phyloP scores from a whole-genome alignment of 2,888 invertebrate species.

The Apantesis nais region DNA sequence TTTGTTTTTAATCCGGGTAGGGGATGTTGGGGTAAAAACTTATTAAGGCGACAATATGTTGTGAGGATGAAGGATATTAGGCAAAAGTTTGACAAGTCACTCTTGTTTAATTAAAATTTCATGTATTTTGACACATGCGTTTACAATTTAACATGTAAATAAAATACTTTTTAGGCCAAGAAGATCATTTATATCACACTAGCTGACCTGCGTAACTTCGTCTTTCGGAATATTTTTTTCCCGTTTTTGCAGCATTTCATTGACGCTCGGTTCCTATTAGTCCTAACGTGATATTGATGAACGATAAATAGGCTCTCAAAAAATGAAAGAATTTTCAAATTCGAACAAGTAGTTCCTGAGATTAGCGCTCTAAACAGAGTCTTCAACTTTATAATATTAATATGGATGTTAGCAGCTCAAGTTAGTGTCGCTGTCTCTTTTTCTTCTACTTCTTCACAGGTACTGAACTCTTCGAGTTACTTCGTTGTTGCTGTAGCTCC shows the following conservation, averaged over 20 bases:
- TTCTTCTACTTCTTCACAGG: not conserved
- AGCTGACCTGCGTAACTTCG: too few species aligned
- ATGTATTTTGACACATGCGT: not conserved
- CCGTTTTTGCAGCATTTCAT: too few species aligned
- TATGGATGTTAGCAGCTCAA: too few species aligned
- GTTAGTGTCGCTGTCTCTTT: too few species aligned
- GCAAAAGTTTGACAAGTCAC: constrained; percentile 18
- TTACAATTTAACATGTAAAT: not conserved
- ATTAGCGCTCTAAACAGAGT: too few species aligned
- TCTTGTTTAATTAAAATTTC: constrained; percentile 18
- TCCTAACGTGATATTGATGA: too few species aligned
- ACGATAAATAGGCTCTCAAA: too few species aligned
- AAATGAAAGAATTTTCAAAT: too few species aligned
- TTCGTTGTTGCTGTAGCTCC: not conserved
- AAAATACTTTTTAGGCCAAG: not conserved
- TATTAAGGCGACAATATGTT: constrained; percentile 19
- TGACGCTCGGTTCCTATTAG: too few species aligned
- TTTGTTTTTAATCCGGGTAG: constrained; percentile 15
- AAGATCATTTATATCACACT: not conserved
- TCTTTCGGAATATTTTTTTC: too few species aligned
- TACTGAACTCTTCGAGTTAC: not conserved
- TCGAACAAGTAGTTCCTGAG: too few species aligned
- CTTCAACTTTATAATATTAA: too few species aligned
- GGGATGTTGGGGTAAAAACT: constrained; percentile 20
- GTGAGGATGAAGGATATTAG: constrained; percentile 13